These are phyloP conservation scores for Euwallacea fornicatus DNA, from an alignment of 1,140 invertebrate genomes.

Conservation along the genomic window DNA sequence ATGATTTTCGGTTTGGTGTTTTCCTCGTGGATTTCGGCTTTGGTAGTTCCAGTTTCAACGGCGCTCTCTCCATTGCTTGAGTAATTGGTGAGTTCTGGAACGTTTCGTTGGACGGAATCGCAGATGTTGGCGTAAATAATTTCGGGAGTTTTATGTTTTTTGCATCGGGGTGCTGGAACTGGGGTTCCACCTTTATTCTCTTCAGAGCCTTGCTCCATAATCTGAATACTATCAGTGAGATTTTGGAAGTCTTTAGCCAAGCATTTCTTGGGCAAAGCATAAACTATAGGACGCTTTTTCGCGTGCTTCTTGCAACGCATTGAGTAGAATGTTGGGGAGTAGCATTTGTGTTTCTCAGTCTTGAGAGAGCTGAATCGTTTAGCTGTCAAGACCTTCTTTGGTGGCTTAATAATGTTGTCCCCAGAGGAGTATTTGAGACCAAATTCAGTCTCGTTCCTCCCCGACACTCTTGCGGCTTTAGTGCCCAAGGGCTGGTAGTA, in stretches of 20 bases:
- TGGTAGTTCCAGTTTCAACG: constrained; percentile 36
- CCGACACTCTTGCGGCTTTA: constrained; percentile 30
- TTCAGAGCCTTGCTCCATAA: constrained; percentile 46
- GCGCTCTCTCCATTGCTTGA: constrained; percentile 38
- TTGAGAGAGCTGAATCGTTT: constrained; percentile 50
- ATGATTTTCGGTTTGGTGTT: constrained; percentile 8
- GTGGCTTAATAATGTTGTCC: constrained; percentile 25
- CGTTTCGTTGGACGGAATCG: constrained; percentile 29
- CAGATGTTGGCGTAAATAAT: constrained; percentile 47
- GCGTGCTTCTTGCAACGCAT: constrained; percentile 52
- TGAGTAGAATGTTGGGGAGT: constrained; percentile 53
- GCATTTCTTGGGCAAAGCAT: constrained; percentile 47
- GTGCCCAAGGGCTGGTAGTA: constrained; percentile 21
- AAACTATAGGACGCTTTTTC: constrained; percentile 50
- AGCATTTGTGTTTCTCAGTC: constrained; percentile 51
- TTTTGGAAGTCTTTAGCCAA: constrained; percentile 41
- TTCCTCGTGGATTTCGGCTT: constrained; percentile 42
- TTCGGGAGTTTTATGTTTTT: constrained; percentile 44
- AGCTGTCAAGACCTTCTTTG: constrained; percentile 29
- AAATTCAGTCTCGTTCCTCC: constrained; percentile 41
- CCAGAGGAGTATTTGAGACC: constrained; percentile 40
- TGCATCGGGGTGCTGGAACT: constrained; percentile 49
- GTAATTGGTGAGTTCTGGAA: constrained; percentile 30
- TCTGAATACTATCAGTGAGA: constrained; percentile 50
- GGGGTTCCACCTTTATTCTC: constrained; percentile 38